Conservation (phyloP, 2,113 vertebrate species). For the Oxygymnocypris stewartii region DNA sequence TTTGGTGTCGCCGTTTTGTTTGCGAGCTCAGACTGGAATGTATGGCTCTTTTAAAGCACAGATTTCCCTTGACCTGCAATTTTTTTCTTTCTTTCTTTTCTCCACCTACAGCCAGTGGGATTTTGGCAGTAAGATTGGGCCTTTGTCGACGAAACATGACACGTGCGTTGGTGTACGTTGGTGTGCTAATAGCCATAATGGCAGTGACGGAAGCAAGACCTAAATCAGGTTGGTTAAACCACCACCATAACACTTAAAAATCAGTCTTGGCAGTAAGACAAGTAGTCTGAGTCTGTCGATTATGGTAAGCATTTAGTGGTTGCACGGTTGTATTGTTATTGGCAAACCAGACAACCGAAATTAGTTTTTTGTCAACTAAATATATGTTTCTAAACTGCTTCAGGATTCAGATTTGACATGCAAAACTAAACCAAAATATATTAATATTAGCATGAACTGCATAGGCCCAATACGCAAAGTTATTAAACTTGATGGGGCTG, state of each 20-base stretch:
- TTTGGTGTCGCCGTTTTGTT: slow-evolving; percentile 65
- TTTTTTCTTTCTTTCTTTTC: slow-evolving; percentile 45
- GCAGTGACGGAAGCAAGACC: slow-evolving; percentile 70
- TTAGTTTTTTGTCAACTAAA: not conserved
- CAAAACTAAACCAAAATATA: not conserved
- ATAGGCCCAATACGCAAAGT: not conserved
- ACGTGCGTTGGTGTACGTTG: slow-evolving; percentile 52
- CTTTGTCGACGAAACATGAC: slow-evolving; percentile 68
- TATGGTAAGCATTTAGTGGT: not conserved
- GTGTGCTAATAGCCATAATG: slow-evolving; percentile 74
- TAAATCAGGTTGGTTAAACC: slow-evolving; percentile 66
- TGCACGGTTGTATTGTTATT: not conserved
- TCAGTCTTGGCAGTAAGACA: not conserved
- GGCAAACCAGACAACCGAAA: slow-evolving; percentile 6
- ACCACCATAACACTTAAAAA: not conserved
- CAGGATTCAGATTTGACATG: not conserved
- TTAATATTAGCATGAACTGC: not conserved
- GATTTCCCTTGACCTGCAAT: slow-evolving; percentile 45
- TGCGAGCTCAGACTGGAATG: slow-evolving; percentile 71
- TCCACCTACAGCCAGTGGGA: slow-evolving; percentile 17
- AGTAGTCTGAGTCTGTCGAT: slow-evolving; percentile 13
- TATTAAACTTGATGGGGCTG: not conserved
- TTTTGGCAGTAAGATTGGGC: slow-evolving; percentile 20
- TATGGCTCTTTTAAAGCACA: slow-evolving; percentile 57
- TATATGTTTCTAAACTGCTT: not conserved